A percentile compares a stretch with the other conserved stretches of the same genome.
phyloP scores from a whole-genome alignment of 2,113 vertebrate genomes.

The Dolichallabes microphthalmus region DNA sequence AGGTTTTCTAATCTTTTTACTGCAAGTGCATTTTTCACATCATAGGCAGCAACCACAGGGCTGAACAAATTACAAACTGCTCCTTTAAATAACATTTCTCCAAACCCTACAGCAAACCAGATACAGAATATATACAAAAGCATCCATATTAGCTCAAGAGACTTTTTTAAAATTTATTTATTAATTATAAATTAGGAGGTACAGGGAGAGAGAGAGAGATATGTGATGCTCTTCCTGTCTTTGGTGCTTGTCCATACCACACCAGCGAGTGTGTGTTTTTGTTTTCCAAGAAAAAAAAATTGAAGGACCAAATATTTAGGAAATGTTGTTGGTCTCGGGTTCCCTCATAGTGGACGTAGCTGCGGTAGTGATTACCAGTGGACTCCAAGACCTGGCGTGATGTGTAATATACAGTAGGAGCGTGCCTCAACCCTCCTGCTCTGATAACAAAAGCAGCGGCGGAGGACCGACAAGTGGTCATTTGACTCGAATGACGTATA shows the following conservation, averaged over 20 bases:
- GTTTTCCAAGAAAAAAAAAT: constrained; percentile 6
- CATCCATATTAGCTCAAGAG: constrained; percentile 14
- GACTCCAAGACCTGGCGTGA: constrained; percentile 22
- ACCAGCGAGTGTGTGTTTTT: constrained; percentile 5
- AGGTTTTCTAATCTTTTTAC: background rate
- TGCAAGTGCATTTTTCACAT: background rate
- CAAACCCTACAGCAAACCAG: background rate
- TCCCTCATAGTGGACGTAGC: constrained; percentile 25
- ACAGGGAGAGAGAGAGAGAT: background rate
- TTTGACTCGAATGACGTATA: constrained; percentile 43
- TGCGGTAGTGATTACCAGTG: background rate
- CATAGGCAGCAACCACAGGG: background rate
- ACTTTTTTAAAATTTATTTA: background rate
- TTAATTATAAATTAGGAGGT: background rate
- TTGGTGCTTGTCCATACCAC: constrained; percentile 46
- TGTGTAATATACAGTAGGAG: constrained; percentile 6
- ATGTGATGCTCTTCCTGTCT: background rate
- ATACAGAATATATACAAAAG: background rate
- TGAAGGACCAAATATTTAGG: constrained; percentile 47
- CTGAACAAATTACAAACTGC: constrained; percentile 1
- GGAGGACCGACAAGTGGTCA: constrained; percentile 51
- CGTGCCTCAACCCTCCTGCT: constrained; percentile 48
- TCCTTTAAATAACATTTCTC: constrained; percentile 3
- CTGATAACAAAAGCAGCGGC: constrained; percentile 52
- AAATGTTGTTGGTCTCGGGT: constrained; percentile 19